These are phyloP conservation scores for Musca domestica DNA, from an alignment of 1,140 invertebrate species.

Conservation along the genomic window DNA sequence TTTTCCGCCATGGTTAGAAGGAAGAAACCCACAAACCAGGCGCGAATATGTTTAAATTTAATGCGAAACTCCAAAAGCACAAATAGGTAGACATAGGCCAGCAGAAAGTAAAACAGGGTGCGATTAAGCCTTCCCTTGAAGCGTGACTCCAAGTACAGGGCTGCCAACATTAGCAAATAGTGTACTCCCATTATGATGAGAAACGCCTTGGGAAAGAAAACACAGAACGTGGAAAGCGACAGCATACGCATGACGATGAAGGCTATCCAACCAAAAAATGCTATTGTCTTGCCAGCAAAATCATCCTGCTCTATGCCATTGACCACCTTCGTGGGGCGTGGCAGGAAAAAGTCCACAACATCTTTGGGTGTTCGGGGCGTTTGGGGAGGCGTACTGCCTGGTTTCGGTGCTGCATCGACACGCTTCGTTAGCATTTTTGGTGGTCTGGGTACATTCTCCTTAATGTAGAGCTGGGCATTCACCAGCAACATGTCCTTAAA, in stretches of 20 bases:
- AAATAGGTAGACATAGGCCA: conserved; percentile 70
- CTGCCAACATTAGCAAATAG: conserved; percentile 61
- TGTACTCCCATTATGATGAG: conserved; percentile 60
- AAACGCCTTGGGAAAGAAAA: conserved; percentile 64
- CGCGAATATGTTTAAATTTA: conserved; percentile 66
- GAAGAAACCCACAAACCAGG: conserved; percentile 66
- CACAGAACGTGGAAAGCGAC: conserved; percentile 67
- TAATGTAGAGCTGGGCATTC: conserved; percentile 51
- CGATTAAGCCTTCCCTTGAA: conserved; percentile 57
- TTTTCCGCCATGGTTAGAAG: conserved; percentile 65
- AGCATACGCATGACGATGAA: conserved; percentile 68
- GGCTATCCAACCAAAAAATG: conserved; percentile 70
- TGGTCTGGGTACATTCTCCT: conserved; percentile 45
- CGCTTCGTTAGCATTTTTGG: conserved; percentile 41
- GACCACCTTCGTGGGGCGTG: conserved; percentile 45
- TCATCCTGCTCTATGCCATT: conserved; percentile 69
- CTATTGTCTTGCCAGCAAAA: conserved; percentile 62
- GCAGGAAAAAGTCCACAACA: conserved; percentile 51
- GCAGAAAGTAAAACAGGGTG: conserved; percentile 61
- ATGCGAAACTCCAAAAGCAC: conserved; percentile 73
- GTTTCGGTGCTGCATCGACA: conserved; percentile 25
- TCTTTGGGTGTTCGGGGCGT: conserved; percentile 39
- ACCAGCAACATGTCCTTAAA: conserved; percentile 49
- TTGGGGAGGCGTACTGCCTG: conserved; percentile 24
- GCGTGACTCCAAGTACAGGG: conserved; percentile 61